Base-by-base conservation (phyloP, 2,113 vertebrate species). In the Megaceryle torquata region DNA sequence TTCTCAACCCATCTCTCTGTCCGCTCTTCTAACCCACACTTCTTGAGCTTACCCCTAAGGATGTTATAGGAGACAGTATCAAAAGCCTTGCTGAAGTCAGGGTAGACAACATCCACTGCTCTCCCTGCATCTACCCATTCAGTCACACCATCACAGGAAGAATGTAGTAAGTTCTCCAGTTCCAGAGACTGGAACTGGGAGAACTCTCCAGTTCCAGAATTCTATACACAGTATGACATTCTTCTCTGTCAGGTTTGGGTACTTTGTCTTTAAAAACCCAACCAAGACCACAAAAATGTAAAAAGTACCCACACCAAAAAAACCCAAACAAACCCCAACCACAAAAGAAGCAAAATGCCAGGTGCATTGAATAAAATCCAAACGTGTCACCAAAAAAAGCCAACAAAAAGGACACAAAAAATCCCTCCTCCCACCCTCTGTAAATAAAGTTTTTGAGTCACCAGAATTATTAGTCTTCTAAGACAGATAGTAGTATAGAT, bases 351-450 rank as follows among this genome's bases (percentile, higher is more conserved):
- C 28, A 33, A 57, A 75, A 68, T n/a, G 3, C 0, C 31, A 70
- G 5, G 48, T 77, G 6, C 25, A 8, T 5, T 11, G 26, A 22
- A 48, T 33, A 33, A 57, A 75, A 68, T 31, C 22, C 24, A 1
- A 7, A 2, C 28, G 39, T 6, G 50, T 4, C 5, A 53, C 29
- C 7, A 41, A 74, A 84, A 46, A 19, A 6, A 48, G 11, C 2
- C 31, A 44, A n/a, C 13, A 24, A 44, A 14, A 60, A 28, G 8
- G 12, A 26, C 51, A 13, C 51, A 9, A 29, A 74, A 43, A 74
- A 37, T 4, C 8, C 35, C 7, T 10, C 14, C 2, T 69, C 3
- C 26, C 8, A 26, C 8, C 4, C 8, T 2, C 8, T 89, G 10
- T 8, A 39, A 46, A 59, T 16, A 39, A 33, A 10, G 3, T 9